Percentiles rank a stretch among this genome's conserved stretches.
Evolutionary conservation across 2,888 invertebrate species (phyloP).

Genomic region (Nebria salina): DNA sequence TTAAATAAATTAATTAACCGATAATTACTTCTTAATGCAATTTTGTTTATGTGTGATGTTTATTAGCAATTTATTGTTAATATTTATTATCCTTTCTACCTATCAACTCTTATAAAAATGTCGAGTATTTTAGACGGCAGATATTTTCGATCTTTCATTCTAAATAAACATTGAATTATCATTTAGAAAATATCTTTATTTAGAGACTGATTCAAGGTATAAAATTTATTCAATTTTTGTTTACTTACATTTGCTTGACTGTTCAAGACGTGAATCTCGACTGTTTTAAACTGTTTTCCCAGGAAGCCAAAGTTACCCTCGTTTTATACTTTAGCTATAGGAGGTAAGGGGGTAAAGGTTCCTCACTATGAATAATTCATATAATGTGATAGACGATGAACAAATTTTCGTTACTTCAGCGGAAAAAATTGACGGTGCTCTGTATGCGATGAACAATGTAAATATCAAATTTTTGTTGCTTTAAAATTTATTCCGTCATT

Average conservation of each 20-base stretch:
- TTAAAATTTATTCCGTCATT: background rate
- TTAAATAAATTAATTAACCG: no score
- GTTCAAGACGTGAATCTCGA: background rate
- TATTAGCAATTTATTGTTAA: no score
- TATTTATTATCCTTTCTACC: no score
- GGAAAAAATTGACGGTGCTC: background rate
- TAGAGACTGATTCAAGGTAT: background rate
- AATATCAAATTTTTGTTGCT: background rate
- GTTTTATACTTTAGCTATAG: background rate
- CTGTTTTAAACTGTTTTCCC: background rate
- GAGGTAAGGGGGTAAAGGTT: background rate
- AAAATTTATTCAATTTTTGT: background rate
- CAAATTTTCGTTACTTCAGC: slow-evolving; percentile 1
- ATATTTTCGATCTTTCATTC: no score
- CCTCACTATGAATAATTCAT: background rate
- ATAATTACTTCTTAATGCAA: no score
- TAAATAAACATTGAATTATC: no score
- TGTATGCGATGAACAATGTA: background rate
- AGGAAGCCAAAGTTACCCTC: background rate
- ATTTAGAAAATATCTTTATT: no score
- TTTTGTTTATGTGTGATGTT: no score
- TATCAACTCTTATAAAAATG: no score
- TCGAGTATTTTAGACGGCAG: no score
- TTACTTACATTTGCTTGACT: background rate
- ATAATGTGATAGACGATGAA: background rate